Evolutionary conservation across 2,888 invertebrate species (phyloP).

Genomic region (Harpalus rufipes): DNA sequence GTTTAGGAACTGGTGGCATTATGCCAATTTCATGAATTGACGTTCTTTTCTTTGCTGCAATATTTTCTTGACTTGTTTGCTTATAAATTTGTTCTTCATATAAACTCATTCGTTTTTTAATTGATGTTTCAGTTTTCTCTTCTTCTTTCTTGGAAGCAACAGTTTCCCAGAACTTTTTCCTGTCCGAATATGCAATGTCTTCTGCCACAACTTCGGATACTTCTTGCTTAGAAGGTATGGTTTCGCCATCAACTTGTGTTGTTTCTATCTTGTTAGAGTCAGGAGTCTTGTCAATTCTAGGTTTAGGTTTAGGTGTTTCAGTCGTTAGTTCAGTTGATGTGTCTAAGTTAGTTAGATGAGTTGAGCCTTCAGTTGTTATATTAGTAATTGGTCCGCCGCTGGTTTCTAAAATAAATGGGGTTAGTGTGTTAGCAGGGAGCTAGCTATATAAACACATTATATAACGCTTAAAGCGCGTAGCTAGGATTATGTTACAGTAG

Average conservation of each 20-base stretch:
- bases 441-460: slow-evolving; percentile 71
- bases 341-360: slow-evolving; percentile 72
- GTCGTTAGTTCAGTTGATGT: slow-evolving; percentile 74
- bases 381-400: slow-evolving; percentile 75
- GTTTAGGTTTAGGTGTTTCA: slow-evolving; percentile 78
- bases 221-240: slow-evolving; percentile 72
- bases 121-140: slow-evolving; percentile 60
- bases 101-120: slow-evolving; percentile 73
- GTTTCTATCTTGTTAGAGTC: slow-evolving; percentile 70
- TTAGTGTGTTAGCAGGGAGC: slow-evolving; percentile 75
- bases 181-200: slow-evolving; percentile 75
- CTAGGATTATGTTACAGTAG: slow-evolving; percentile 60
- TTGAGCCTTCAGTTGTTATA: slow-evolving; percentile 71
- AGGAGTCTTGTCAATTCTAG: slow-evolving; percentile 75
- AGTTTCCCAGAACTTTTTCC: slow-evolving; percentile 79
- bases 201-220: slow-evolving; percentile 71
- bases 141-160: slow-evolving; percentile 73
- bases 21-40: slow-evolving; percentile 74
- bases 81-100: slow-evolving; percentile 71
- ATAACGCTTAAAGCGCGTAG: slow-evolving; percentile 65
- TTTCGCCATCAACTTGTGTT: slow-evolving; percentile 59
- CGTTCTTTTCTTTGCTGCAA: slow-evolving; percentile 72
- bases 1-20: slow-evolving; percentile 76
- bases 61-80: slow-evolving; percentile 70
- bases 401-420: slow-evolving; percentile 77